Evolutionary conservation across 2,113 vertebrate genomes (phyloP), one percentile per base, ranked within the genome.

Genomic region (Nothocercus nigrocapillus): DNA sequence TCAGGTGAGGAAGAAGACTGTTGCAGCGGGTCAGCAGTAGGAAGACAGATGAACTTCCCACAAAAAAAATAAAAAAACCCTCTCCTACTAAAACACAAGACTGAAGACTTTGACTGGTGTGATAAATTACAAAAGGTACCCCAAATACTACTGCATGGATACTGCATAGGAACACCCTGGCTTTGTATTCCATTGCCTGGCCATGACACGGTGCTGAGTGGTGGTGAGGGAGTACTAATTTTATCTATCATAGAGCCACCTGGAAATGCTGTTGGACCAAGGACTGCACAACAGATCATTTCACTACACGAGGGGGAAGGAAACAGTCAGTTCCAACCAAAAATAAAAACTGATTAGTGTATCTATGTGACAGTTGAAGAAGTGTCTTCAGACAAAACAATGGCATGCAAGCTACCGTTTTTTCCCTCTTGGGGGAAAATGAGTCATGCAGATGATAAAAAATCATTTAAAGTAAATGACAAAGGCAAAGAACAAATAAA

Each of bases 401-500:
- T 5, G 8, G 13, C 70, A 75, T 13, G 42, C 30, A 75, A 89
- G 81, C 28, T 51, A 85, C 27, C 11, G 19, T 75, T 36, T 49
- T 49, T 49, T 49, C 30, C 34, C 56, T 47, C 77, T 49, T 86
- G 8, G 24, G 20, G 3, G 6, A 6, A 83, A 82, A 85, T 85
- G 58, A 95, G 70, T 95, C 92, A 97, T 30, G 77, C 47, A 69
- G 59, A 22, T 69, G 36, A 10, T 62, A 28, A 93, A 38, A 88
- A 75, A 88, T 75, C 34, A 51, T 78, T 95, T 94, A 79, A 81
- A 85, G 20, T 72, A 91, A 93, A 70, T 81, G 56, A 87, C 61
- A 84, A 82, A 91, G 59, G 68, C 76, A 93, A 73, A 94, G 56
- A 92, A 75, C 61, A 94, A 91, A 27, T 36, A 81, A 67, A 54